Evolutionary conservation across 2,113 vertebrate species (phyloP), one percentile per base, ranked within the genome.

Genomic region (Cryptotis parvus): DNA sequence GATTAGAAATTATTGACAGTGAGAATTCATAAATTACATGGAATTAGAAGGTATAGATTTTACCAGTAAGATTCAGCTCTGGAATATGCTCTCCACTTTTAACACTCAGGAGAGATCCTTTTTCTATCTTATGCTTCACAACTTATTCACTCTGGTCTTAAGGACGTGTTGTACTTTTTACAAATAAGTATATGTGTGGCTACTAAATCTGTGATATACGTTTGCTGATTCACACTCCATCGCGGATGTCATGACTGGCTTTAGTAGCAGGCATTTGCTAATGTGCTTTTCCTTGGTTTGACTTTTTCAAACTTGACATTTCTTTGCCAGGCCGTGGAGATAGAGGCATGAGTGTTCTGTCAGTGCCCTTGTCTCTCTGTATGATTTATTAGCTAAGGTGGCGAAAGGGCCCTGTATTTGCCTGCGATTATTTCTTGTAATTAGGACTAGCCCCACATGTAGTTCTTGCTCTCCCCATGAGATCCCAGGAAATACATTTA

Each of bases 401-500:
- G 75, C 39, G 52, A 84, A 27, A 45, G 78, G 92, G 76, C 89
- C 89, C 90, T 75, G 29, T 49, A 27, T 91, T 81, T 55, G 66
- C 91, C 89, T 95, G 76, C 79, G 96, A 86, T 94, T 96, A 94
- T 95, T 93, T 96, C 92, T 94, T 92, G 33, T 92, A 95, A 95
- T 95, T 95, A 96, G 72, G 89, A 80, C 79, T 93, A 76, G 55
- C 61, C 78, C 55, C 85, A 77, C 86, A 78, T 78, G 88, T 55
- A 80, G 63, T 55, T 80, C n/a, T 74, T 63, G 52, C 26, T 88
- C 43, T 92, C 85, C 63, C 85, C 20, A 0, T 49, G 85, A 90
- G 90, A 94, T 76, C 39, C 61, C 55, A 41, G 86, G 84, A 76
- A 90, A 84, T 78, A 72, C 41, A 49, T 91, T 88, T 81, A 75